These are phyloP conservation scores for Bujurquina vittata DNA, from an alignment of 2,113 vertebrate genomes.

Conservation along the genomic window DNA sequence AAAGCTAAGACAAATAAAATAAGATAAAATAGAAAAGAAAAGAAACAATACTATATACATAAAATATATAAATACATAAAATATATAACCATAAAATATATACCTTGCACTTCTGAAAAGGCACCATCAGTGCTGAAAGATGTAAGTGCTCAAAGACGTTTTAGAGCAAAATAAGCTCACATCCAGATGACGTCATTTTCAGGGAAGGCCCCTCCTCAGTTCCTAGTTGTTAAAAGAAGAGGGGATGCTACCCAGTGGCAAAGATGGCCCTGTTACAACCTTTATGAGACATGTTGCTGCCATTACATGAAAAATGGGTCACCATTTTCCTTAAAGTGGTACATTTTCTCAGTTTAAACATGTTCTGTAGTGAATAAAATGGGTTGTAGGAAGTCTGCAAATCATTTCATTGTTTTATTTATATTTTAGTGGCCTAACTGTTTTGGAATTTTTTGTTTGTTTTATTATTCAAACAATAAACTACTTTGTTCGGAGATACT, in stretches of 20 bases:
- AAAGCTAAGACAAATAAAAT: no score
- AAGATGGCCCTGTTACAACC: accelerated
- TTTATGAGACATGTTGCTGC: not conserved
- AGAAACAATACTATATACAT: no score
- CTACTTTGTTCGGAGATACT: no score
- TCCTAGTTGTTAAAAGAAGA: not conserved
- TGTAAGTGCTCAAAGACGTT: accelerated
- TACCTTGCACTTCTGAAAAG: not conserved
- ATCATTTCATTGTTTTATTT: not conserved
- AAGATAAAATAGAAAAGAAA: no score
- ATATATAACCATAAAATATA: no score
- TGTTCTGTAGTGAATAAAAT: not conserved
- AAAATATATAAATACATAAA: no score
- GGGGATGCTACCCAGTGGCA: not conserved
- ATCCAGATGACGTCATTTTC: not conserved
- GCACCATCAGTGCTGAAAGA: not conserved
- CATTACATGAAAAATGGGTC: not conserved
- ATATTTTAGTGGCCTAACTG: not conserved
- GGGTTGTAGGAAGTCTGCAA: not conserved
- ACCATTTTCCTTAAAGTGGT: not conserved
- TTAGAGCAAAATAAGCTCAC: not conserved
- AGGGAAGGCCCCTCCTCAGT: not conserved
- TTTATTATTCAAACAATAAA: constrained; percentile 27
- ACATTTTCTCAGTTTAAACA: not conserved
- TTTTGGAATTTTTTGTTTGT: not conserved